Evolutionary conservation across 2,113 vertebrate species (phyloP).

Genomic region (Delphinus delphis): DNA sequence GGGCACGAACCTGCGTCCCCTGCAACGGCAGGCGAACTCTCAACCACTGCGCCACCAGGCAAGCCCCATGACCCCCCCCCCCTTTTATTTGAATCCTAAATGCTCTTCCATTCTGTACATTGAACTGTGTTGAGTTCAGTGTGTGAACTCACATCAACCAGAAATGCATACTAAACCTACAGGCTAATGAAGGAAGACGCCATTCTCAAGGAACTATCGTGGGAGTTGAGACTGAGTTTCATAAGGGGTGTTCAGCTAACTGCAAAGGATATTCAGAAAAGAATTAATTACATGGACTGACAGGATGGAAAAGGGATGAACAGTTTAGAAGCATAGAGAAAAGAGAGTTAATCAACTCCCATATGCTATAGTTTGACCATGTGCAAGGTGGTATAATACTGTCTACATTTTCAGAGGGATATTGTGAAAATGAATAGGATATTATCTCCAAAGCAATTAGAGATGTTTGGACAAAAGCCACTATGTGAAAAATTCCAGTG

Average conservation of each 20-base stretch:
- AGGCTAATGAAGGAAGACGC: not conserved
- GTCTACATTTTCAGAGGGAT: not conserved
- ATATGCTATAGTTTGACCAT: not conserved
- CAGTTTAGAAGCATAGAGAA: not conserved
- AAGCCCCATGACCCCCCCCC: no score
- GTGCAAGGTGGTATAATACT: not conserved
- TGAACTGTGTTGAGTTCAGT: not conserved
- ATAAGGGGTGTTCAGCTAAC: not conserved
- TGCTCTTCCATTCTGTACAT: accelerated
- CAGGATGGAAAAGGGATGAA: not conserved
- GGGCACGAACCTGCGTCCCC: no score
- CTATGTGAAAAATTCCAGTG: not conserved
- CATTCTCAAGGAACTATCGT: accelerated
- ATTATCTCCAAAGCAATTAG: constrained; percentile 43
- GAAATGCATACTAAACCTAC: not conserved
- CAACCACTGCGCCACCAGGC: no score
- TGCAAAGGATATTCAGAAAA: not conserved
- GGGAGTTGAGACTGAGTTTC: not conserved
- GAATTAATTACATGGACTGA: not conserved
- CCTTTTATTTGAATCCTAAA: not conserved
- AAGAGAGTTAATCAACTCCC: not conserved
- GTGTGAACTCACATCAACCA: not conserved
- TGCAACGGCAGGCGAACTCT: no score
- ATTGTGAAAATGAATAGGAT: constrained; percentile 9
- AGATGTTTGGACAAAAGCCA: constrained; percentile 51